Evolutionary conservation across 2,113 vertebrate genomes (phyloP).

Genomic region (Pterocles gutturalis): DNA sequence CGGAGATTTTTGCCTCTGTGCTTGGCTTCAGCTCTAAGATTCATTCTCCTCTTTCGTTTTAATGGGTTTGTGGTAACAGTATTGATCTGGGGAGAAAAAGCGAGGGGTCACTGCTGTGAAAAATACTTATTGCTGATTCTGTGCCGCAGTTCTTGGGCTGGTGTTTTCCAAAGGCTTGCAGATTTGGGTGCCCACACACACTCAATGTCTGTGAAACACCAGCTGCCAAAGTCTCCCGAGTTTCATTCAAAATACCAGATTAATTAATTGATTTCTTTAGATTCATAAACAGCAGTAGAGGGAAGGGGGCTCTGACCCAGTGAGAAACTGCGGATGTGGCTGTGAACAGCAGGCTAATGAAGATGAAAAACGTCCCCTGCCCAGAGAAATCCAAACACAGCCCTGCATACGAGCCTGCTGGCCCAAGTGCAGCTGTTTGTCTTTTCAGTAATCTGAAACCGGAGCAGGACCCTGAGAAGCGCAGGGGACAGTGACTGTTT

Average conservation of each 20-base stretch:
- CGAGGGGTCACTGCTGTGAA: not conserved
- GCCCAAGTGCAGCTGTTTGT: conserved; percentile 59
- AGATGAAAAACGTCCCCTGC: conserved; percentile 55
- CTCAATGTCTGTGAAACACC: not conserved
- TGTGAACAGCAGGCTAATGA: conserved; percentile 43
- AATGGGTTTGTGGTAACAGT: not conserved
- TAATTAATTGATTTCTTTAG: conserved; percentile 32
- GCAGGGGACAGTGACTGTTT: not conserved
- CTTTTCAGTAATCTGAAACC: conserved; percentile 13
- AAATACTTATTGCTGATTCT: not conserved
- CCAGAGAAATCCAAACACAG: conserved; percentile 13
- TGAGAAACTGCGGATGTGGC: not conserved
- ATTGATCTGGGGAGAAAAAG: not conserved
- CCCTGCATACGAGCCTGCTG: not conserved
- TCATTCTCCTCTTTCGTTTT: not conserved
- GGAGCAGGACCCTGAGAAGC: not conserved
- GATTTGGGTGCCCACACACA: not conserved
- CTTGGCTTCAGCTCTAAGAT: not conserved
- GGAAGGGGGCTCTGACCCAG: conserved; percentile 18
- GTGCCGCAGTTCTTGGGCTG: not conserved
- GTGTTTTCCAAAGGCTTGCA: not conserved
- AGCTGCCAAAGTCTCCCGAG: not conserved
- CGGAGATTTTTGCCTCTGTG: not conserved
- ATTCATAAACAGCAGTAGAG: not conserved
- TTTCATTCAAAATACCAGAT: not conserved